Conservation (phyloP, 2,113 vertebrate genomes). For the Engystomops pustulosus region DNA sequence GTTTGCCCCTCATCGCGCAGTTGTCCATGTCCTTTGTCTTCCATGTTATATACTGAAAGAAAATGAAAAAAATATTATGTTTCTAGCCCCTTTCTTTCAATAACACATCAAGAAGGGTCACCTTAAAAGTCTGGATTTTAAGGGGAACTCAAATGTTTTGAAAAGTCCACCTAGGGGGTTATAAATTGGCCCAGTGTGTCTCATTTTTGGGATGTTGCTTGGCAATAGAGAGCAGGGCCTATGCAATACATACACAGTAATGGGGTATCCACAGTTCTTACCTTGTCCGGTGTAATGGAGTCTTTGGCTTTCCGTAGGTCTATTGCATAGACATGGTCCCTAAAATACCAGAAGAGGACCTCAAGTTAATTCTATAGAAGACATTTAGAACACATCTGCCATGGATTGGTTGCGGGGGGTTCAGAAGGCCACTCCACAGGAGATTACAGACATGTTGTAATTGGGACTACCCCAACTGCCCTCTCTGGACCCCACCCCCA, state of each 20-base stretch:
- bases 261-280: constrained; percentile 64
- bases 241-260: background rate
- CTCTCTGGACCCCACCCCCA: no score
- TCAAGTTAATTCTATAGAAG: background rate
- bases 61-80: background rate
- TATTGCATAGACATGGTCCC: constrained; percentile 91
- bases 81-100: background rate
- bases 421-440: background rate
- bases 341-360: constrained; percentile 59
- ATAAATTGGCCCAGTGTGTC: background rate
- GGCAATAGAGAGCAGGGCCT: background rate
- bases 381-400: background rate
- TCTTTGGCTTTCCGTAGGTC: constrained; percentile 79
- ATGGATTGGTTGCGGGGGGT: background rate
- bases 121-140: background rate
- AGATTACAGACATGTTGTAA: background rate
- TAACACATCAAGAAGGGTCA: background rate
- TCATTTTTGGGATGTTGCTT: background rate
- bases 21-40: constrained; percentile 70
- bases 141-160: background rate
- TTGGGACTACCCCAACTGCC: no score
- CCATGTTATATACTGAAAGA: constrained; percentile 70
- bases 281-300: constrained; percentile 83
- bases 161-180: no score
- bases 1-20: constrained; percentile 73